Evolutionary conservation across 2,113 vertebrate genomes (phyloP), one percentile per base, ranked within the genome.

Genomic region (Siniperca chuatsi): DNA sequence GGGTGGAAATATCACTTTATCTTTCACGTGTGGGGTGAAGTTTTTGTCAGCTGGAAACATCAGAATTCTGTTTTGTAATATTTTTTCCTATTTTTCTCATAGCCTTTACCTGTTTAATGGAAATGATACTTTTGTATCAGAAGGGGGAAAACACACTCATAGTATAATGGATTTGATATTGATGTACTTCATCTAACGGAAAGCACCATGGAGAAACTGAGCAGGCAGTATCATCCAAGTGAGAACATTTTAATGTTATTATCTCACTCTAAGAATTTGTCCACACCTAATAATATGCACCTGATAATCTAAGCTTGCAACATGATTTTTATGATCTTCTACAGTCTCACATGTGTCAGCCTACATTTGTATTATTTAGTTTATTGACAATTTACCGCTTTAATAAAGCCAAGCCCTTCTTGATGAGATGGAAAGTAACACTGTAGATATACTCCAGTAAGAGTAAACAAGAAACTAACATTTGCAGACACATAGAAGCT

Each of bases 11-110:
- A 82, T 91, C 42, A 48, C 73, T 84, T 84, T 86, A 84, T 94
- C 89, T 92, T 87, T 93, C 84, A 93, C 75, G 48, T 86, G 88
- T 79, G 67, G 74, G 89, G 87, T 85, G 82, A 79, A 83, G 82
- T 69, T 79, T 88, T 94, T 82, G 78, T 91, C 82, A 61, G 83
- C 80, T 95, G 96, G 95, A 96, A 96, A 96, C 88, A 93, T 81
- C 52, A 67, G 80, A 89, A 78, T 80, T 92, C 79, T 84, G 71
- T 93, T 92, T 83, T 92, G 87, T 77, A 61, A 57, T 61, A 16
- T 78, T 33, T 60, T 90, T 82, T 84, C 83, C 84, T 88, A 52
- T 91, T 83, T 93, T 80, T 83, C 42, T 48, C 33, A 35, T 88
- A 89, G 87, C 77, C 78, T 88, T 68, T 89, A 90, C 79, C 75